A percentile compares a stretch with the other conserved stretches of the same genome.
Evolutionary conservation across 2,113 vertebrate species (phyloP).

Genomic region (Elachura formosa): DNA sequence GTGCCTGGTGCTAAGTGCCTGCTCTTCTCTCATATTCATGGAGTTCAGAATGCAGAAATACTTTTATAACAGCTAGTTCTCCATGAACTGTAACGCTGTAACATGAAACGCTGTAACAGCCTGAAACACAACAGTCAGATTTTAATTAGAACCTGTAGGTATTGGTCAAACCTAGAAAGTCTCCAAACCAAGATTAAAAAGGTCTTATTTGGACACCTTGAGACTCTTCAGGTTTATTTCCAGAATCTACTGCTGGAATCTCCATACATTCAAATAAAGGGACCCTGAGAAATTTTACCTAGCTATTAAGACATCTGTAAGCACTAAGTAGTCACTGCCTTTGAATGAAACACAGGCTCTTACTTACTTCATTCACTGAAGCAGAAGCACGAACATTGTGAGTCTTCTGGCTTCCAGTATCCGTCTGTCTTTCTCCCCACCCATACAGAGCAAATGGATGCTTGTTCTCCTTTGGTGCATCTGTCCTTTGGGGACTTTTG

Average conservation of each 20-base stretch:
- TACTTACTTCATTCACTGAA: constrained; percentile 79
- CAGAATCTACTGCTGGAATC: neutral
- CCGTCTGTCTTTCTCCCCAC: constrained; percentile 82
- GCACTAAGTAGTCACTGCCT: neutral
- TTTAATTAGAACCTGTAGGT: neutral
- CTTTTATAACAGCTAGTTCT: neutral
- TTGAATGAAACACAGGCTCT: neutral
- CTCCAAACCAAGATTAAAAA: neutral
- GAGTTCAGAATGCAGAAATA: neutral
- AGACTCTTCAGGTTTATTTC: neutral
- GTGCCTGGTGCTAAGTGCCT: neutral
- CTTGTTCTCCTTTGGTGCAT: constrained; percentile 73
- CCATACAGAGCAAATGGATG: constrained; percentile 92
- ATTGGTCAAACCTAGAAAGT: neutral
- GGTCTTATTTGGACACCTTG: neutral
- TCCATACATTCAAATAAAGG: neutral
- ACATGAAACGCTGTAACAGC: neutral
- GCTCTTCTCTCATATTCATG: neutral
- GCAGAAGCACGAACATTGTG: constrained; percentile 89
- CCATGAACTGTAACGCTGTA: neutral
- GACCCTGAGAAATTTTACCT: neutral
- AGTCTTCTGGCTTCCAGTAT: constrained; percentile 85
- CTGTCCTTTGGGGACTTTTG: constrained; percentile 70
- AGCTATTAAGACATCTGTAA: neutral
- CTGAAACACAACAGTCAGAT: neutral